Evolutionary conservation across 2,113 vertebrate genomes (phyloP).

Genomic region (Pluvialis apricaria): DNA sequence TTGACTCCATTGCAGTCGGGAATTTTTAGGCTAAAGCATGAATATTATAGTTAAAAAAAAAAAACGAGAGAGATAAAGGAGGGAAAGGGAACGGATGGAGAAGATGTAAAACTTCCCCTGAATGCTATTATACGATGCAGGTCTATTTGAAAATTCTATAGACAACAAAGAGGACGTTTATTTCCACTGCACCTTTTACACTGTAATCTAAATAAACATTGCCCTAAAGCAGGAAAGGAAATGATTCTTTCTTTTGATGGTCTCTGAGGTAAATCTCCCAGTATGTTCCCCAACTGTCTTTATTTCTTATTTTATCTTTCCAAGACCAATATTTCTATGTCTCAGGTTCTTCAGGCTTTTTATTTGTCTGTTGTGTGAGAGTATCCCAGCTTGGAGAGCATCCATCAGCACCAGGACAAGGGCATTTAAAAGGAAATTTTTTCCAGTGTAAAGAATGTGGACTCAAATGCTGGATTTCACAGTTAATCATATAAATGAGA

Average conservation of each 20-base stretch:
- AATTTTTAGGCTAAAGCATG: not conserved
- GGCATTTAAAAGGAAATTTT: not conserved
- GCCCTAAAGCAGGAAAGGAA: slow-evolving; percentile 29
- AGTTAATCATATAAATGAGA: not conserved
- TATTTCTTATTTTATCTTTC: not conserved
- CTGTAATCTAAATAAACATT: slow-evolving; percentile 35
- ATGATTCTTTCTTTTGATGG: not conserved
- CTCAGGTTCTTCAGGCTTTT: not conserved
- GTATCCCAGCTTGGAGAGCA: not conserved
- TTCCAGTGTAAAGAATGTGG: not conserved
- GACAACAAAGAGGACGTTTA: not conserved
- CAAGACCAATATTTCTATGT: not conserved
- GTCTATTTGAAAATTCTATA: not conserved
- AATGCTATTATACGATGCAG: not conserved
- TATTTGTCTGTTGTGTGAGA: not conserved
- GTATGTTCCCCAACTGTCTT: not conserved
- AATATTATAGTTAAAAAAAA: not conserved
- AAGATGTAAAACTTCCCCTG: not conserved
- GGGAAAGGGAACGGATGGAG: not conserved
- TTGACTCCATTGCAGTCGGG: not conserved
- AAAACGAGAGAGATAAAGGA: not conserved
- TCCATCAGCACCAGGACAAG: not conserved
- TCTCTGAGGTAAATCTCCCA: slow-evolving; percentile 25
- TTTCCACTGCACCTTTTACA: not conserved
- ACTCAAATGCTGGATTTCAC: not conserved